phyloP scores from a whole-genome alignment of 2,113 vertebrate genomes.

The Anser cygnoides region DNA sequence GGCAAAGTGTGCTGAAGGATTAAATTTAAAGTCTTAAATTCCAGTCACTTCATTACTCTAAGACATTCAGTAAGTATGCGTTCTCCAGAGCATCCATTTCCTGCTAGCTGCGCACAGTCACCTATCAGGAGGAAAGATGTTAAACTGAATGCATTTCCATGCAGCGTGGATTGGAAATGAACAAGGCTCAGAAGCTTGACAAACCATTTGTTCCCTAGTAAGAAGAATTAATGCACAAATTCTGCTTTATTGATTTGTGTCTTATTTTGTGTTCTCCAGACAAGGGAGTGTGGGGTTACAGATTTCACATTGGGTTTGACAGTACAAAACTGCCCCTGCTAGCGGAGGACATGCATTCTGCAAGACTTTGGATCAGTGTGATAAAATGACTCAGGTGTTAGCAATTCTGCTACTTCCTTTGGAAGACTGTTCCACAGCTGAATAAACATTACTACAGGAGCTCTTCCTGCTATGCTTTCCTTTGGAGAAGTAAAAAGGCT shows the following conservation, averaged over 20 bases:
- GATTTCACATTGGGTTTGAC: background rate
- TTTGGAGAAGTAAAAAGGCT: background rate
- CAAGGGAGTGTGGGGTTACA: background rate
- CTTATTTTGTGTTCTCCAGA: background rate
- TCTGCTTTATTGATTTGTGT: background rate
- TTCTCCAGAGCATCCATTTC: background rate
- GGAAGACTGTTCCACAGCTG: slow-evolving; percentile 35
- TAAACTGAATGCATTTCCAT: background rate
- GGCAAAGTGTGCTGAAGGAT: background rate
- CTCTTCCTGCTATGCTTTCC: background rate
- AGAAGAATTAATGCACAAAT: background rate
- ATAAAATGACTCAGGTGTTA: slow-evolving; percentile 46
- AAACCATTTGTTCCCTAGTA: background rate
- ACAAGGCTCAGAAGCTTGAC: background rate
- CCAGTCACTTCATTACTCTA: background rate
- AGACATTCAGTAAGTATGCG: background rate
- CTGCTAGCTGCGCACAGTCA: background rate
- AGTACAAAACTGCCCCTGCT: background rate
- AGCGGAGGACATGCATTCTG: background rate
- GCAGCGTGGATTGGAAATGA: background rate
- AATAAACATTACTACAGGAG: slow-evolving; percentile 38
- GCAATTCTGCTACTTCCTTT: slow-evolving; percentile 33
- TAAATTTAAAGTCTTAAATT: background rate
- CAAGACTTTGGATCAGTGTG: background rate
- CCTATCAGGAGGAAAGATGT: background rate